Conservation (phyloP, 1,140 invertebrate genomes). For the Adoxophyes honmai region DNA sequence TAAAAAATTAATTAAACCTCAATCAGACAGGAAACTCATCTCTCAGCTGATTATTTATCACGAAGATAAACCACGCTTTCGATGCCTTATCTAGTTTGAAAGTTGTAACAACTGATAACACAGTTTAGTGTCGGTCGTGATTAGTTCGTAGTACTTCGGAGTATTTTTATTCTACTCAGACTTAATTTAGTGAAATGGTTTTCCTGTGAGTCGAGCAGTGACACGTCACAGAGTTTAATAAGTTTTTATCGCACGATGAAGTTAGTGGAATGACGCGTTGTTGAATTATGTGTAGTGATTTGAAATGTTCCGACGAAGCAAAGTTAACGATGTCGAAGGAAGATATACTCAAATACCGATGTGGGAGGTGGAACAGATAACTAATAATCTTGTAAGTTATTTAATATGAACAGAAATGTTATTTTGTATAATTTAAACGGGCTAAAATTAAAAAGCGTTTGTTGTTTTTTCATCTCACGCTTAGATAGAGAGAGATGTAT, state of each 20-base stretch:
- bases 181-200: too few species aligned
- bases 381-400: slow-evolving; percentile 22
- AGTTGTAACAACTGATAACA: too few species aligned
- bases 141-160: too few species aligned
- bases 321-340: slow-evolving; percentile 34
- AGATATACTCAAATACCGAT: slow-evolving; percentile 45
- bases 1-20: not conserved
- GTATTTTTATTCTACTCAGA: too few species aligned
- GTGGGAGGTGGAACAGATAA: slow-evolving; percentile 31
- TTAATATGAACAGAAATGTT: slow-evolving; percentile 2
- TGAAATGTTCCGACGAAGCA: slow-evolving; percentile 55
- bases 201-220: too few species aligned
- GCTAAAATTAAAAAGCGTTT: not conserved
- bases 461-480: too few species aligned
- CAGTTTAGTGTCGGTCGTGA: too few species aligned
- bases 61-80: slow-evolving; percentile 9
- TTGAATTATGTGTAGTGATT: slow-evolving; percentile 10
- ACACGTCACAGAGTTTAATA: too few species aligned
- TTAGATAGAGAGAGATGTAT: too few species aligned
- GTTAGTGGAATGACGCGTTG: not conserved
- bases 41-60: not conserved
- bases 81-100: not conserved
- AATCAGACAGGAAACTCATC: not conserved
- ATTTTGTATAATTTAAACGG: not conserved
- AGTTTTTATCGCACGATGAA: too few species aligned